A percentile compares a stretch with the other conserved stretches of the same genome.
These are phyloP conservation scores for Pangasianodon hypophthalmus DNA, from an alignment of 2,113 vertebrate genomes.

Conservation along the genomic window DNA sequence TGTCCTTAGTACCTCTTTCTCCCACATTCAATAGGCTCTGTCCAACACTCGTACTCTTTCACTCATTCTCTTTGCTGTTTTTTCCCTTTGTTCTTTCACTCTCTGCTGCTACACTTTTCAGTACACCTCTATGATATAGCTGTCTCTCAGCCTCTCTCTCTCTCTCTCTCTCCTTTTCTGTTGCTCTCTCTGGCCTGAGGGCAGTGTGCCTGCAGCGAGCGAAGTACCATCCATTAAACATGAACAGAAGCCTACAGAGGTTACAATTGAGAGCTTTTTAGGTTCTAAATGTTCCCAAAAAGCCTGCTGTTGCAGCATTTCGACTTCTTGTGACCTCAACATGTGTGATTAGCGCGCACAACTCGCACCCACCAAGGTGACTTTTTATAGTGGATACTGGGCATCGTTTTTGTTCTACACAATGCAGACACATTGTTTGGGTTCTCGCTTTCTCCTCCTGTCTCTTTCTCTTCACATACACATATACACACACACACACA, in stretches of 20 bases:
- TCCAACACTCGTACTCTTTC: neutral
- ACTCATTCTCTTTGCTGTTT: conserved; percentile 28
- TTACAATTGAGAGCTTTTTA: conserved; percentile 37
- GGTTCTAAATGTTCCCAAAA: conserved; percentile 22
- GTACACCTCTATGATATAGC: neutral
- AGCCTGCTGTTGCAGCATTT: neutral
- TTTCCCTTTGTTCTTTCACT: conserved; percentile 20
- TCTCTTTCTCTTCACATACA: neutral
- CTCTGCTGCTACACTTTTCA: conserved; percentile 10
- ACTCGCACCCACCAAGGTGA: neutral
- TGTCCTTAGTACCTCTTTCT: neutral
- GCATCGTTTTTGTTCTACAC: neutral
- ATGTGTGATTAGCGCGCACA: conserved; percentile 16
- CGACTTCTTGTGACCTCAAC: neutral
- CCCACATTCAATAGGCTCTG: neutral
- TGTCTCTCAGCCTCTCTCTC: neutral
- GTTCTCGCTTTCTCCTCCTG: neutral
- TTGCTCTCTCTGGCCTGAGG: conserved; percentile 33
- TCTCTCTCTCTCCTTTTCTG: neutral
- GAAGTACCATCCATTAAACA: conserved; percentile 54
- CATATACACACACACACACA: conserved; percentile 2
- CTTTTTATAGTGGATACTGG: neutral
- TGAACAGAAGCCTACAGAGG: conserved; percentile 44
- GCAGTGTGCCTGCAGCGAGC: conserved; percentile 35
- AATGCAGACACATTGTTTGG: neutral